Evolutionary conservation across 2,888 invertebrate species (phyloP), one percentile per base, ranked within the genome.

Genomic region (Silvanus unidentatus): DNA sequence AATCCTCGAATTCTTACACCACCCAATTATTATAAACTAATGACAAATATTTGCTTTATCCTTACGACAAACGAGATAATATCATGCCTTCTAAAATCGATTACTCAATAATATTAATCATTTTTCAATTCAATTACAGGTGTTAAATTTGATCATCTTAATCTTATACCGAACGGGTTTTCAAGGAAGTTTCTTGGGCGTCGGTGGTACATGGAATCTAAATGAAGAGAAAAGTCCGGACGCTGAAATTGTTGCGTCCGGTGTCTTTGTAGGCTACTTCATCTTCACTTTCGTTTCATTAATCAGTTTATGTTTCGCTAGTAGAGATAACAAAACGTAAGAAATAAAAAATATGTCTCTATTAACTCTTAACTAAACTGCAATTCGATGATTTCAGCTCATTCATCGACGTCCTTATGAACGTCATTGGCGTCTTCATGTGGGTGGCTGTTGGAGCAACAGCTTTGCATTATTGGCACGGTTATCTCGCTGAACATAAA

Each of bases 201-300:
- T 91, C 42, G 90, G 91, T 37, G 91, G 90, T 44, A 89, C 89
- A 12, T 91, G 91, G 90, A 91, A 91, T 73, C 75, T 91, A 40
- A 88, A 90, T 60, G 90, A 91, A 68, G 88, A 88, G 66, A 90
- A 90, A 73, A 88, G 84, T 66, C 82, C 89, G 0, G 91, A 91
- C 61, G 86, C 86, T 12, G 91, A 92, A 75, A 90, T 91, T 51
- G 84, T 92, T 1, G 90, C 90, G 0, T 88, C 89, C 0, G 91
- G 91, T 6, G 85, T 91, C 2, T 84, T 90, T 55, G 87, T 92
- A 4, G 91, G 91, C 11, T 92, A 84, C 70, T 81, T 90, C 59
- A 85, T 92, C 45, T 92, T 90, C 73, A 91, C 90, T 0, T 74
- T 79, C 2, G 87, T 86, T 1, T 84, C 88, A 39, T 71, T 88